phyloP scores from a whole-genome alignment of 2,113 vertebrate genomes.

The Rhinichthys klamathensis region DNA sequence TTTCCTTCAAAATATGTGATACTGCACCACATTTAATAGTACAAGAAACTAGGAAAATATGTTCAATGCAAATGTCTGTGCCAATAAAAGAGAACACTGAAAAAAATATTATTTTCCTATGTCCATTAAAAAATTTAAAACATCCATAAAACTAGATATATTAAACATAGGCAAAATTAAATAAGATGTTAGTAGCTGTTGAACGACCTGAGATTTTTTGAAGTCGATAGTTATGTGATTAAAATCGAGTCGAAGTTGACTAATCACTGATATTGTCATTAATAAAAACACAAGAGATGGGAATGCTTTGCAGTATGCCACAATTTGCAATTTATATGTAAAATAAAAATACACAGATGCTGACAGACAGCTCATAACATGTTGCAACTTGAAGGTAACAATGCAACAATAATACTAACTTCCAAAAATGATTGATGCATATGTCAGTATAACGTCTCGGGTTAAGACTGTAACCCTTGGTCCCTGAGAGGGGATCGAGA shows the following conservation, averaged over 20 bases:
- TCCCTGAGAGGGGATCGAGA: no score
- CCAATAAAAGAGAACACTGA: no score
- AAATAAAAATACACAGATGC: neutral
- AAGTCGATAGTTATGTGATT: neutral
- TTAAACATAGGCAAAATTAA: neutral
- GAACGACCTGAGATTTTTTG: neutral
- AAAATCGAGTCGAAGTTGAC: neutral
- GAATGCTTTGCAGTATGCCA: neutral
- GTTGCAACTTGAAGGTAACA: neutral
- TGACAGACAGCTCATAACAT: neutral
- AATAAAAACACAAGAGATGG: neutral
- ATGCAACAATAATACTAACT: neutral
- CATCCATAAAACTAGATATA: neutral
- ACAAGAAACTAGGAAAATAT: neutral
- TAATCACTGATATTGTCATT: neutral
- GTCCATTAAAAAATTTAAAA: neutral
- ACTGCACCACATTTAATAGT: neutral
- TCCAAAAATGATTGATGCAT: no score
- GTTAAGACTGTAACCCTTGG: no score
- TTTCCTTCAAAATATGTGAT: neutral
- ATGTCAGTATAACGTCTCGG: no score
- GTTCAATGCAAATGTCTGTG: neutral
- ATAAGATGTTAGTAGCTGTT: neutral
- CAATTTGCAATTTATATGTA: neutral
- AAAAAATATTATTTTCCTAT: neutral